Evolutionary conservation across 2,888 invertebrate species (phyloP), one percentile per base, ranked within the genome.

Genomic region (Sipunculus nudus): DNA sequence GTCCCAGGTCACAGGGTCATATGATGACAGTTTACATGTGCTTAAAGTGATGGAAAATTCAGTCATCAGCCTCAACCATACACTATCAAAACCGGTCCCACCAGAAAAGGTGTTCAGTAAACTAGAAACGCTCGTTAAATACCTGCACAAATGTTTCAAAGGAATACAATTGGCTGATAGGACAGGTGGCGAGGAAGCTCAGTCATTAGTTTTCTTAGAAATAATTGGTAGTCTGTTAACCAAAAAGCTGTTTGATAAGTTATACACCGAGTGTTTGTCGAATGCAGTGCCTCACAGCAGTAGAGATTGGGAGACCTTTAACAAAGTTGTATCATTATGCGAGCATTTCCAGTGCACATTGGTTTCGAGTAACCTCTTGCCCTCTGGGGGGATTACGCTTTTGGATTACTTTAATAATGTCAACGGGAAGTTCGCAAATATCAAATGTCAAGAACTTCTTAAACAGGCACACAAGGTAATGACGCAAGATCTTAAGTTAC

Each of bases 331-430:
- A 13, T 21, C 32, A 23, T 26, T 56, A 21, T 49, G 65, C 1
- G 69, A 69, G 40, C 32, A 56, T n/a, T 69, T 69, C 49, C 67
- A 68, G 39, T 59, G 61, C 25, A 21, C 41, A 10, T 41, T 68
- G 3, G 35, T 41, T 26, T 21, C 45, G 3, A 45, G 65, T 13
- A 55, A 55, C 23, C 68, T 68, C 35, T 26, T 68, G 26, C 28
- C 61, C 1, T 19, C 21, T 19, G 49, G 52, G 21, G 49, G 63
- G 13, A 25, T 53, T 0, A 52, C 58, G 5, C 55, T 69, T 6
- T 46, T 69, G 58, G 69, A 69, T 47, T 63, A 64, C 31, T 46
- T 69, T 35, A 68, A 69, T 40, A 69, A 68, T 38, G 67, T 69
- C 45, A 68, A 63, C 52, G 50, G 50, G 29, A 54, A 68, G 29